Conservation (phyloP, 1,140 invertebrate genomes). For the Ceratosolen fusciceps region DNA sequence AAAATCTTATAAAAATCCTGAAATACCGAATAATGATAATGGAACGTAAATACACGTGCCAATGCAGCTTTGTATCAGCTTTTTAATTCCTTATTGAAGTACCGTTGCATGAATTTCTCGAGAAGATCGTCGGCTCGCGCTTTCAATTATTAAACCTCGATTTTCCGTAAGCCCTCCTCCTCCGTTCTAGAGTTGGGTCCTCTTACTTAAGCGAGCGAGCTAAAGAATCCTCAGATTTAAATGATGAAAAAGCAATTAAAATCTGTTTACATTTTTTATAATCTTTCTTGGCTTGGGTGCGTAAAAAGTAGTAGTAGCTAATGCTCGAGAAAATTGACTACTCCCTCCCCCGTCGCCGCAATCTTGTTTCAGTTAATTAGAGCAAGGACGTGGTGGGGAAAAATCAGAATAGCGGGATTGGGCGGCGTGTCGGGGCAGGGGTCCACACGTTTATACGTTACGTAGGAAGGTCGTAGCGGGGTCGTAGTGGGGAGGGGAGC, state of each 20-base stretch:
- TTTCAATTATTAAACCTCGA: constrained; percentile 44
- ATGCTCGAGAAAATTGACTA: neutral
- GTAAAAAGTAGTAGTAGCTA: neutral
- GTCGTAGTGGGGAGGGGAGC: constrained; percentile 10
- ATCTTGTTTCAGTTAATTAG: constrained; percentile 34
- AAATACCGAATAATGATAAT: too few relatives aligned
- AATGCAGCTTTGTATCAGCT: neutral
- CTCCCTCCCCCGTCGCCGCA: neutral
- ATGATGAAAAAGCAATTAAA: constrained; percentile 36
- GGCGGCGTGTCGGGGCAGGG: constrained; percentile 22
- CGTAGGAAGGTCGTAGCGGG: constrained; percentile 25
- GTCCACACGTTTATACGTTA: constrained; percentile 20
- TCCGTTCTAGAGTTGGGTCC: neutral
- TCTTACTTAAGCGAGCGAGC: constrained; percentile 2
- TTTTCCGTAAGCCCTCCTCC: neutral
- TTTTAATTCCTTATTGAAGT: neutral
- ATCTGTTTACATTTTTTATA: constrained; percentile 44
- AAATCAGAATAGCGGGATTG: constrained; percentile 31
- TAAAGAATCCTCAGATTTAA: constrained; percentile 10
- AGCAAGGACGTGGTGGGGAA: neutral
- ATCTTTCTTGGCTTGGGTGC: neutral
- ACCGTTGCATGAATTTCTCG: neutral
- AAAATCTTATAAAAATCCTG: too few relatives aligned
- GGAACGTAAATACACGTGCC: too few relatives aligned
- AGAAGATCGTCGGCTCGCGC: neutral